phyloP scores from a whole-genome alignment of 37 sponge, comb jelly and placozoan species.

The Cliona cf. orientalis region DNA sequence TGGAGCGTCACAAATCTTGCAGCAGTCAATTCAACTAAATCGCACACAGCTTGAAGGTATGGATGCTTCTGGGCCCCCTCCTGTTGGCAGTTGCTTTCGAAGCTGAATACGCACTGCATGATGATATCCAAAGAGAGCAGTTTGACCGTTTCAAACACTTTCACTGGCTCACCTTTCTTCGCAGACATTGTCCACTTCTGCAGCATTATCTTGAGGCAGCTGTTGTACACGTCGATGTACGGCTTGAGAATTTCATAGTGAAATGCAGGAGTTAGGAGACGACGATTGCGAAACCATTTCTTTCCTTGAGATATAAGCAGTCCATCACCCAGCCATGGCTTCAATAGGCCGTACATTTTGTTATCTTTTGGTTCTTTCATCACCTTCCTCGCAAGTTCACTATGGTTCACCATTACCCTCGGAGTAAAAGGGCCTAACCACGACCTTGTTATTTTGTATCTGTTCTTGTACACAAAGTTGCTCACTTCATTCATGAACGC shows the following conservation, averaged over 20 bases:
- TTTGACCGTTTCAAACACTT: constrained; percentile 48
- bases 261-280: constrained; percentile 87
- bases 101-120: constrained; percentile 75
- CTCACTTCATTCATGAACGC: not conserved
- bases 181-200: constrained; percentile 43
- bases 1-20: constrained; percentile 54
- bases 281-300: constrained; percentile 77
- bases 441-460: not conserved
- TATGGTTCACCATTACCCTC: not conserved
- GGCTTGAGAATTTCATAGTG: constrained; percentile 81
- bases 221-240: constrained; percentile 76
- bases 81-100: constrained; percentile 80
- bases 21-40: constrained; percentile 10
- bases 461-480: not conserved
- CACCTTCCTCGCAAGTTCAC: constrained; percentile 12
- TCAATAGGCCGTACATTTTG: constrained; percentile 2
- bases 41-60: constrained; percentile 55
- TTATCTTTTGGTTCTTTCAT: constrained; percentile 13
- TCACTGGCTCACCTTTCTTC: constrained; percentile 31
- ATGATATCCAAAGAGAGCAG: constrained; percentile 78
- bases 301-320: constrained; percentile 74
- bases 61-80: constrained; percentile 1
- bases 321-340: constrained; percentile 80
- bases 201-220: constrained; percentile 42
- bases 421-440: constrained; percentile 31